Evolutionary conservation across 2,797 vertebrate species (phyloP), one percentile per base, ranked within the genome.

Genomic region (Rhinichthys osculus): DNA sequence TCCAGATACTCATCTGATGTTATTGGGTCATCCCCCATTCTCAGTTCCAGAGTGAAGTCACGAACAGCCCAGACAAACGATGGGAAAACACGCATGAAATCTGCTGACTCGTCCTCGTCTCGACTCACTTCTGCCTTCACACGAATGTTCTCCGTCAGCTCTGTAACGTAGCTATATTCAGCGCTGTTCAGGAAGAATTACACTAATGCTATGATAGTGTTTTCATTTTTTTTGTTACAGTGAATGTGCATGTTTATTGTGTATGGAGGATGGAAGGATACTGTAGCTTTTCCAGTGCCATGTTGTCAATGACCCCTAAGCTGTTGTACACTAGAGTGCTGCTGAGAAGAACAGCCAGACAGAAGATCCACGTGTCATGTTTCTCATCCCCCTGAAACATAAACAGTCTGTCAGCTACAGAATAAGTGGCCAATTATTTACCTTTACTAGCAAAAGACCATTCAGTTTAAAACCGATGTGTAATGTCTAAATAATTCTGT

Each of bases 251-350:
- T 64, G n/a, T 64, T 64, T 30, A 64, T 7, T 66, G 27, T 44
- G 11, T 50, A 16, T 59, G 33, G 44, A 14, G 44, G 13, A 47
- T 19, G 23, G 82, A 91, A 93, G 91, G 93, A 95, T 95, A 94
- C 94, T 95, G 91, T 40, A 95, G 88, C 30, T 93, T 92, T 83
- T 94, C 93, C 87, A 95, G 89, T 47, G 92, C 92, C 13, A 70
- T 89, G 84, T 94, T 94, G 87, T 92, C 93, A 62, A 95, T 94
- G 86, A 85, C 88, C 1, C 93, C 91, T 40, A 91, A 86, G 83
- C 93, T 95, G 54, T 95, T 95, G 90, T 94, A 95, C 35, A 94
- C 90, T n/a, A 95, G 85, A 16, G 91, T 93, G 86, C 93, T 94
- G 82, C 94, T 95, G 82, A 94, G 88, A 27, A 95, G 86, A 72